These are phyloP conservation scores for Phoebastria nigripes DNA, from an alignment of 2,797 vertebrate species.

Conservation along the genomic window DNA sequence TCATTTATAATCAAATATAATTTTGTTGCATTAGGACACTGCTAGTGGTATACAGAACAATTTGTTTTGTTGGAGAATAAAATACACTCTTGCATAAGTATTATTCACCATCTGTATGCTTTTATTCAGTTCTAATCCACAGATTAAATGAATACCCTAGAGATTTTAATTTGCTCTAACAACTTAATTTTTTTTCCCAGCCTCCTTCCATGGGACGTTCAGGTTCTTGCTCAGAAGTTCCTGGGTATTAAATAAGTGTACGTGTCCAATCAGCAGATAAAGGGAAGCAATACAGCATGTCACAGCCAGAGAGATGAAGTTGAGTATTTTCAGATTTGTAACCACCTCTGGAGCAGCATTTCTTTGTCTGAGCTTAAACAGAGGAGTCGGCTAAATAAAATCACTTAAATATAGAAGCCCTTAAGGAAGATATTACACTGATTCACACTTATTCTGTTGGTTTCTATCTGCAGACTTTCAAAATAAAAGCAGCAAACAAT, in stretches of 20 bases:
- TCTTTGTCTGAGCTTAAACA: not conserved
- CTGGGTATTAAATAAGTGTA: not conserved
- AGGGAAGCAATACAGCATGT: not conserved
- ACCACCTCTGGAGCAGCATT: not conserved
- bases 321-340: not conserved
- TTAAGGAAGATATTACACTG: not conserved
- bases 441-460: not conserved
- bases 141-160: not conserved
- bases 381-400: not conserved
- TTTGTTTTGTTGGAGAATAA: not conserved
- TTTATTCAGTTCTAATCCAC: not conserved
- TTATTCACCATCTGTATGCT: not conserved
- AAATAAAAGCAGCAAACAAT: not conserved
- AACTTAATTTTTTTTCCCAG: not conserved
- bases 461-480: not conserved
- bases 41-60: not conserved
- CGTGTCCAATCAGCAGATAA: not conserved
- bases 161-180: not conserved
- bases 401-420: not conserved
- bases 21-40: not conserved
- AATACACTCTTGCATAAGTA: not conserved
- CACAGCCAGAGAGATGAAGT: not conserved
- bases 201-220: slow-evolving; percentile 72
- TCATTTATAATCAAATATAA: not conserved
- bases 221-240: slow-evolving; percentile 70